Evolutionary conservation across 2,797 vertebrate species (phyloP).

Genomic region (Notoglanidium macrostoma): DNA sequence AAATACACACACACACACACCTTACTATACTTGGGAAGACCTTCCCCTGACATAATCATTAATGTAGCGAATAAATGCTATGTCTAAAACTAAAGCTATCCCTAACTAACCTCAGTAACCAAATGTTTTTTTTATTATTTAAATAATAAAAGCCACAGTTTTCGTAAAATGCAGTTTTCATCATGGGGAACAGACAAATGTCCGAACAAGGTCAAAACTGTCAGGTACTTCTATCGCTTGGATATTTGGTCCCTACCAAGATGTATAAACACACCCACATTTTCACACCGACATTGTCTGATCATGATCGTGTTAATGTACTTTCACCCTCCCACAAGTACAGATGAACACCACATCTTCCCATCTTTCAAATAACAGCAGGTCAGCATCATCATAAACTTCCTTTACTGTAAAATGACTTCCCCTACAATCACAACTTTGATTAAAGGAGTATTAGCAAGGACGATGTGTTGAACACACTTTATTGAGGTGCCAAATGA

Average conservation of each 20-base stretch:
- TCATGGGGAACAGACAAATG: background rate
- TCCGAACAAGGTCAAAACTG: background rate
- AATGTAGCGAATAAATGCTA: background rate
- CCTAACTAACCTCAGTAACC: background rate
- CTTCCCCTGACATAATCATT: background rate
- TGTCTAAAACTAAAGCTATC: background rate
- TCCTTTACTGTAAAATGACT: background rate
- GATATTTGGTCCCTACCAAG: background rate
- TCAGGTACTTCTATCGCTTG: background rate
- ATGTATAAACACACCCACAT: background rate
- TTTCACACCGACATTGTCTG: background rate
- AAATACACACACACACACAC: background rate
- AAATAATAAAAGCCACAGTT: background rate
- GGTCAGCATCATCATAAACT: background rate
- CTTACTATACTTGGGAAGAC: too few relatives aligned
- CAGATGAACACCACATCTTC: background rate
- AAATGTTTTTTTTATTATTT: background rate
- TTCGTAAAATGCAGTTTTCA: background rate
- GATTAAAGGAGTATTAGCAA: background rate
- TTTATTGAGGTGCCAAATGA: slow-evolving; percentile 79
- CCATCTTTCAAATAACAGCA: background rate
- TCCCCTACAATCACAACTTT: background rate
- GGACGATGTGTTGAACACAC: slow-evolving; percentile 72
- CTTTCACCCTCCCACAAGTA: background rate
- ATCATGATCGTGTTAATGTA: background rate